Evolutionary conservation across 2,888 invertebrate genomes (phyloP).

Genomic region (Crepidodera aurea): DNA sequence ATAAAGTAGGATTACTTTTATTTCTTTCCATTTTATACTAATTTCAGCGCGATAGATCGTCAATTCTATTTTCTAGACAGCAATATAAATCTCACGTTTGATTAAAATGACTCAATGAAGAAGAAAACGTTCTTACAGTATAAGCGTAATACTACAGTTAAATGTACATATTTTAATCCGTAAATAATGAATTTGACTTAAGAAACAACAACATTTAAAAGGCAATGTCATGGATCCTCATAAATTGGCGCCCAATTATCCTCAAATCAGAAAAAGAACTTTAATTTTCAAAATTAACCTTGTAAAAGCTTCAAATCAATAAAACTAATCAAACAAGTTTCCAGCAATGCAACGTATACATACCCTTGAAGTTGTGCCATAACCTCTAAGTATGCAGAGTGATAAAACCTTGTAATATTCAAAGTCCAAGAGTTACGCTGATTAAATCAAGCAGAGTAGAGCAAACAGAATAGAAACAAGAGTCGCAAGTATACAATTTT

Average conservation of each 20-base stretch:
- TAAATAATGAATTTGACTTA: too few relatives aligned
- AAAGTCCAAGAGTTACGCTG: slow-evolving; percentile 10
- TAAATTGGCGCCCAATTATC: too few relatives aligned
- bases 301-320: too few relatives aligned
- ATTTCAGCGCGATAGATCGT: slow-evolving; percentile 8
- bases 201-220: too few relatives aligned
- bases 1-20: slow-evolving; percentile 11
- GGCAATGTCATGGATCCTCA: too few relatives aligned
- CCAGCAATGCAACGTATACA: too few relatives aligned
- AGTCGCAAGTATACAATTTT: slow-evolving; percentile 9
- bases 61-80: slow-evolving; percentile 6
- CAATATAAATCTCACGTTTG: slow-evolving; percentile 6
- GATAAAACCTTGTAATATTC: slow-evolving; percentile 11
- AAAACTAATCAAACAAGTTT: too few relatives aligned
- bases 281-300: too few relatives aligned
- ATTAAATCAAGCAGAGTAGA: slow-evolving; percentile 6
- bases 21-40: slow-evolving; percentile 11
- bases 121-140: too few relatives aligned
- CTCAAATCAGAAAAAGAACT: too few relatives aligned
- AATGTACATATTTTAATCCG: too few relatives aligned
- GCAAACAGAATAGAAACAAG: neutral
- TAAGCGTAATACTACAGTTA: too few relatives aligned
- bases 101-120: neutral
- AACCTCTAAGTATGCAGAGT: neutral
- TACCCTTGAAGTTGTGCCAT: neutral